phyloP scores from a whole-genome alignment of 1,140 invertebrate species.

The Papilio machaon region DNA sequence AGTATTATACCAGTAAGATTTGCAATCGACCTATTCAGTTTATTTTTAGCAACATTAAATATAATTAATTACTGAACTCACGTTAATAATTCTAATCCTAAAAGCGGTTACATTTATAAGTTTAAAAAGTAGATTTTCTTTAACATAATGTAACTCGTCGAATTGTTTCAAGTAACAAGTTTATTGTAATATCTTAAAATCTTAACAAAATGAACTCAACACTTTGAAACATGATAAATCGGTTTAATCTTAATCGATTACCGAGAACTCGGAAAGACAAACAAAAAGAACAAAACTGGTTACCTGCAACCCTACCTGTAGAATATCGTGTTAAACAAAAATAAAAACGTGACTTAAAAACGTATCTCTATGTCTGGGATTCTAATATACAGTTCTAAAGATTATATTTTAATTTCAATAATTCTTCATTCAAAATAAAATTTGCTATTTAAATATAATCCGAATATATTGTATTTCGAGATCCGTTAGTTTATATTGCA shows the following conservation, averaged over 20 bases:
- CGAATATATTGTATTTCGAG: background rate
- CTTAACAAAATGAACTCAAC: constrained; percentile 25
- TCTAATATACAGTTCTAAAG: background rate
- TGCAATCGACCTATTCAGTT: background rate
- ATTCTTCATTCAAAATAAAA: background rate
- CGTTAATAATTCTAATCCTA: background rate
- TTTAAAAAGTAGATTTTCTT: background rate
- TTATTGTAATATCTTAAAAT: constrained; percentile 7
- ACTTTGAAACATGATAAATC: constrained; percentile 29
- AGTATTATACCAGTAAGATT: background rate
- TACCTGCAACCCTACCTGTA: constrained; percentile 13
- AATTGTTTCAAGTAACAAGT: background rate
- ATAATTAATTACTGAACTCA: too few species aligned
- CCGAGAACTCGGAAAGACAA: background rate
- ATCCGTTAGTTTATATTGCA: background rate
- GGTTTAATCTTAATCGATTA: constrained; percentile 25
- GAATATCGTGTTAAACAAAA: constrained; percentile 8
- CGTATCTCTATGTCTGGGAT: background rate
- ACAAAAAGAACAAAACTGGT: constrained; percentile 4
- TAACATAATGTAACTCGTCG: background rate
- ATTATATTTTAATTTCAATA: background rate
- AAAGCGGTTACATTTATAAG: background rate
- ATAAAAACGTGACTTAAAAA: background rate
- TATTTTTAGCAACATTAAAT: too few species aligned
- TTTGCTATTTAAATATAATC: background rate